phyloP scores from a whole-genome alignment of 2,797 vertebrate genomes.

The Hafferia zeledoni region DNA sequence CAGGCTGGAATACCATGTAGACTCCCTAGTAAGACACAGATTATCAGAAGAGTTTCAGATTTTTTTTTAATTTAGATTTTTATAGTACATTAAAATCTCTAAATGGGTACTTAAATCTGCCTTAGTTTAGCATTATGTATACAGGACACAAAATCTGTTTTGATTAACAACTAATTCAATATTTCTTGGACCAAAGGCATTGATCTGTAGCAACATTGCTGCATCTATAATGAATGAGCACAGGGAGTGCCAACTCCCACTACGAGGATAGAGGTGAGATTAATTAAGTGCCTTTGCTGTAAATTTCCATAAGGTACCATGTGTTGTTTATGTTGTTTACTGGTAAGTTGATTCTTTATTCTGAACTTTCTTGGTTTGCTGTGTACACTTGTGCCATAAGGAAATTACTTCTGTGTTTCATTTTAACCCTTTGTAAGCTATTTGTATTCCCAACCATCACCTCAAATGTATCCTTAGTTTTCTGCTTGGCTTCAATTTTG shows the following conservation, averaged over 20 bases:
- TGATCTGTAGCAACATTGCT: not conserved
- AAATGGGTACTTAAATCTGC: not conserved
- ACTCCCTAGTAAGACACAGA: not conserved
- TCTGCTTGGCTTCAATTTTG: not conserved
- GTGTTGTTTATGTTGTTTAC: not conserved
- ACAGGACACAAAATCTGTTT: not conserved
- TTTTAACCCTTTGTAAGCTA: not conserved
- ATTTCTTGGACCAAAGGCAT: not conserved
- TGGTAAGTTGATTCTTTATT: not conserved
- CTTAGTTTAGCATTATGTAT: not conserved
- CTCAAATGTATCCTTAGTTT: not conserved
- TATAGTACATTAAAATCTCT: not conserved
- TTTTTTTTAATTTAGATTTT: not conserved
- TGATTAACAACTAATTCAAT: not conserved
- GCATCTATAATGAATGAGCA: slow-evolving; percentile 51
- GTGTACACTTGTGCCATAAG: not conserved
- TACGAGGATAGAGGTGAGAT: not conserved
- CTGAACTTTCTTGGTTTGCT: not conserved
- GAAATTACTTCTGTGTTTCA: not conserved
- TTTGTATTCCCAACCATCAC: not conserved
- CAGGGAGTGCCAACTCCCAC: slow-evolving; percentile 8
- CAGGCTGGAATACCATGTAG: not conserved
- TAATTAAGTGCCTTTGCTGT: not conserved
- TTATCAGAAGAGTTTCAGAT: not conserved
- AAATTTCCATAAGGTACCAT: not conserved